A percentile compares a stretch with the other conserved stretches of the same genome.
phyloP scores from a whole-genome alignment of 2,797 vertebrate species.

The Pseudotriccus pelzelni region DNA sequence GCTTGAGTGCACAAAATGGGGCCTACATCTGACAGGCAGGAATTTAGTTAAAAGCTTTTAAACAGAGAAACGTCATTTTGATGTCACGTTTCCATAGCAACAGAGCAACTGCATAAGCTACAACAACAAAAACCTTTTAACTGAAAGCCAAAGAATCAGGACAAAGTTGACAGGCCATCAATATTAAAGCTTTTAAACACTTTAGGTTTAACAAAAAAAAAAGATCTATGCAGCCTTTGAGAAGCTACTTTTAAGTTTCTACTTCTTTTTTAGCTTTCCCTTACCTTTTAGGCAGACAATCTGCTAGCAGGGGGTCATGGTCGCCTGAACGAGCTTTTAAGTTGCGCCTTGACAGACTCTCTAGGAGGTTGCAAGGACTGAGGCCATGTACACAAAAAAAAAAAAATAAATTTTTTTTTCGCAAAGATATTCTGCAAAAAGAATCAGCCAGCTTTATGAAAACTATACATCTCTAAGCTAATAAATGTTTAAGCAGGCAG shows the following conservation, averaged over 20 bases:
- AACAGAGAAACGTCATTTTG: constrained; percentile 96
- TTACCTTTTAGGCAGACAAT: constrained; percentile 73
- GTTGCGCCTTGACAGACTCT: constrained; percentile 73
- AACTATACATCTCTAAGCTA: constrained; percentile 53
- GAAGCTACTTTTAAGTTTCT: constrained; percentile 73
- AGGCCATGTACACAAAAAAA: constrained; percentile 60
- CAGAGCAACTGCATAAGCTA: constrained; percentile 88
- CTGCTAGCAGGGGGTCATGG: constrained; percentile 70
- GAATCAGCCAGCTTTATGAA: constrained; percentile 59
- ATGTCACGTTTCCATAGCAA: constrained; percentile 99
- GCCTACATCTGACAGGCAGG: constrained; percentile 95
- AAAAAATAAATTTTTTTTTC: background rate
- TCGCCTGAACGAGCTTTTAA: constrained; percentile 75
- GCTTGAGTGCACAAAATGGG: constrained; percentile 95
- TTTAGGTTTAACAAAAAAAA: constrained; percentile 71
- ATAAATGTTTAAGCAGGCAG: constrained; percentile 63
- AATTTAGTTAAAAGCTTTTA: constrained; percentile 99
- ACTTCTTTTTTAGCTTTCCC: constrained; percentile 69
- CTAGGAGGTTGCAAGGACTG: constrained; percentile 67
- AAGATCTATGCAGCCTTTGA: constrained; percentile 72
- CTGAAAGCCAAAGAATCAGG: constrained; percentile 94
- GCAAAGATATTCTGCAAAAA: constrained; percentile 44
- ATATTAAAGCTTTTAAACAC: constrained; percentile 89
- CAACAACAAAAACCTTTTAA: constrained; percentile 99
- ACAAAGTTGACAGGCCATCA: constrained; percentile 87